Evolutionary conservation across 1,140 invertebrate genomes (phyloP), one percentile per base, ranked within the genome.

Genomic region (Pteromalus puparum): DNA sequence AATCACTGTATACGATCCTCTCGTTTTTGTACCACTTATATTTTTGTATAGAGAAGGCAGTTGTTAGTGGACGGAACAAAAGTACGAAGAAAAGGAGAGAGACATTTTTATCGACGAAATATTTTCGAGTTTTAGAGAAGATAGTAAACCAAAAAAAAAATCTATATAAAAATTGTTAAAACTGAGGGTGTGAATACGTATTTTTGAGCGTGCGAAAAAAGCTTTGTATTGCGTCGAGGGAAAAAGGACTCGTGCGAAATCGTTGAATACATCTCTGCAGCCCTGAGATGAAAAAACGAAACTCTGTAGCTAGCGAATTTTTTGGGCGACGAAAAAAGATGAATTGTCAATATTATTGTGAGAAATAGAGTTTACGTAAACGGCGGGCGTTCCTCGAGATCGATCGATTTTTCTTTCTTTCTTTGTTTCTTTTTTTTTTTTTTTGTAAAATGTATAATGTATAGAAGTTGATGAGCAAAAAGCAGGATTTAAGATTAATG

Each of bases 111-210:
- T 48, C 9, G 26, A 74, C 53, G 53, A 68, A n/a, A 85, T 85
- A 85, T 85, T 85, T 85, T 85, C 72, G 65, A 81, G 26, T 81
- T 34, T 34, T 34, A 76, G 65, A 73, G 75, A 78, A 34, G 21
- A 21, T 61, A 61, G n/a, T 61, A 61, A 46, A 77, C 6, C n/a
- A 34, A 81, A 53, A 48, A 68, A 81, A 80, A 81, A 84, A 72
- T 30, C 18, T 30, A 61, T 75, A 85, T 77, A 81, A 81, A 85
- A 85, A 85, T 85, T 85, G 79, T 85, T 85, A 30, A 81, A 81
- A 81, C 12, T 38, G 67, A 24, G 68, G 38, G 28, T 67, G 24
- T 65, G 83, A n/a, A 81, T 76, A 68, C 72, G 28, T 42, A 78
- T 78, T 85, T 85, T 85, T 85, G n/a, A 68, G 21, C 48, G 2